Percentiles rank a stretch among this genome's conserved stretches.
Conservation (phyloP, 1,140 invertebrate species). For the Macrocentrus cingulum region DNA sequence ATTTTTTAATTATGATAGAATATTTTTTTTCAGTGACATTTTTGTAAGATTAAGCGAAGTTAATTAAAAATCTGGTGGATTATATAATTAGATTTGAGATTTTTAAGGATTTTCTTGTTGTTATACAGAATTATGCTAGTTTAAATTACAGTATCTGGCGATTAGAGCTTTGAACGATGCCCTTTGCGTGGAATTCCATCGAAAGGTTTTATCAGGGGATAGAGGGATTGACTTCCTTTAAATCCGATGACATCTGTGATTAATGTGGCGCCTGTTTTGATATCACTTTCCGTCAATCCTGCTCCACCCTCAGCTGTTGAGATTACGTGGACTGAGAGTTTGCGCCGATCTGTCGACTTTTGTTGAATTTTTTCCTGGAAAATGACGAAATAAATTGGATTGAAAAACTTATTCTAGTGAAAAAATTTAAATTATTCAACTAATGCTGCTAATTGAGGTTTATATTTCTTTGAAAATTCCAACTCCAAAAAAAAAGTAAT, state of each 20-base stretch:
- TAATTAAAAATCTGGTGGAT: too few relatives aligned
- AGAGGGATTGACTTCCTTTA: conserved; percentile 68
- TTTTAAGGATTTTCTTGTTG: too few relatives aligned
- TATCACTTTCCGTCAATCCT: conserved; percentile 40
- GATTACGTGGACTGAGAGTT: conserved; percentile 73
- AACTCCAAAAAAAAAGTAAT: conserved; percentile 23
- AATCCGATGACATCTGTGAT: conserved; percentile 68
- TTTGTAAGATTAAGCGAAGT: too few relatives aligned
- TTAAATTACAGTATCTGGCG: too few relatives aligned
- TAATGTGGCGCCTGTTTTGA: conserved; percentile 26
- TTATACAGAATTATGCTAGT: too few relatives aligned
- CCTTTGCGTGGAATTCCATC: conserved; percentile 62
- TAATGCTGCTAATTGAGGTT: conserved; percentile 4
- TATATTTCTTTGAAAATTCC: too few relatives aligned
- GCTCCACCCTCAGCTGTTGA: conserved; percentile 68
- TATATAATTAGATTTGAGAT: too few relatives aligned
- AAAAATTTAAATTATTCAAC: conserved; percentile 10
- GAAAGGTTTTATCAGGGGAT: conserved; percentile 67
- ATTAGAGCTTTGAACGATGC: too few relatives aligned
- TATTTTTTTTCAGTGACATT: too few relatives aligned
- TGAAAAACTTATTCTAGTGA: conserved; percentile 31
- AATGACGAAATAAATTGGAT: conserved; percentile 25
- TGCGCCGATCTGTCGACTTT: conserved; percentile 59
- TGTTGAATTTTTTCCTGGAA: conserved; percentile 45
- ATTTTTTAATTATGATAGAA: too few relatives aligned